Evolutionary conservation across 2,113 vertebrate species (phyloP).

Genomic region (Aramus guarauna): DNA sequence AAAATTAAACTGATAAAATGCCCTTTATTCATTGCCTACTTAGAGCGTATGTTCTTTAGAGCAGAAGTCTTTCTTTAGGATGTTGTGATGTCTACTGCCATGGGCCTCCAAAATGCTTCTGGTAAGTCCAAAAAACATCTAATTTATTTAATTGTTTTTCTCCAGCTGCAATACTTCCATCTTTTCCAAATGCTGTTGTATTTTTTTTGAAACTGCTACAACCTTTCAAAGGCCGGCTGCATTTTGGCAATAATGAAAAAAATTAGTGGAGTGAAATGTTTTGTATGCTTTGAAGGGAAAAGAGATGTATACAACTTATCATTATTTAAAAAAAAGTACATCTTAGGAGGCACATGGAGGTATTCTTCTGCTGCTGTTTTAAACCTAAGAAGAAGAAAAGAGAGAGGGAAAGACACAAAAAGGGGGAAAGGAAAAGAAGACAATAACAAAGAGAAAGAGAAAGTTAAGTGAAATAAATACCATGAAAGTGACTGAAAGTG

Average conservation of each 20-base stretch:
- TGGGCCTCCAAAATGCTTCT: neutral
- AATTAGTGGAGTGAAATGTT: neutral
- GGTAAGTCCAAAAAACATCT: neutral
- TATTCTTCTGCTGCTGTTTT: slow-evolving; percentile 37
- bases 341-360: slow-evolving; percentile 34
- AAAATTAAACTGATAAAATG: neutral
- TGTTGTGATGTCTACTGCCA: neutral
- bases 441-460: slow-evolving; percentile 57
- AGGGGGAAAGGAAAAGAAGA: neutral
- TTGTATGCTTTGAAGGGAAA: neutral
- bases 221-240: neutral
- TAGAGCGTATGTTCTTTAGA: neutral
- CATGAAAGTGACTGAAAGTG: neutral
- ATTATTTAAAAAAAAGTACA: neutral
- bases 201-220: neutral
- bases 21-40: neutral
- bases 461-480: slow-evolving; percentile 37
- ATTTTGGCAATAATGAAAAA: neutral
- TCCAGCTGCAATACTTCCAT: neutral
- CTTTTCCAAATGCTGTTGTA: neutral
- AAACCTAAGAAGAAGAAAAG: slow-evolving; percentile 55
- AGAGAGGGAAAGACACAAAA: slow-evolving; percentile 35
- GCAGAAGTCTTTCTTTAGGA: neutral
- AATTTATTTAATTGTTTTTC: neutral
- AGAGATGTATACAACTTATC: neutral